A percentile compares a stretch with the other conserved stretches of the same genome.
phyloP scores from a whole-genome alignment of 2,888 invertebrate genomes.

The Drosophila nigricruria region DNA sequence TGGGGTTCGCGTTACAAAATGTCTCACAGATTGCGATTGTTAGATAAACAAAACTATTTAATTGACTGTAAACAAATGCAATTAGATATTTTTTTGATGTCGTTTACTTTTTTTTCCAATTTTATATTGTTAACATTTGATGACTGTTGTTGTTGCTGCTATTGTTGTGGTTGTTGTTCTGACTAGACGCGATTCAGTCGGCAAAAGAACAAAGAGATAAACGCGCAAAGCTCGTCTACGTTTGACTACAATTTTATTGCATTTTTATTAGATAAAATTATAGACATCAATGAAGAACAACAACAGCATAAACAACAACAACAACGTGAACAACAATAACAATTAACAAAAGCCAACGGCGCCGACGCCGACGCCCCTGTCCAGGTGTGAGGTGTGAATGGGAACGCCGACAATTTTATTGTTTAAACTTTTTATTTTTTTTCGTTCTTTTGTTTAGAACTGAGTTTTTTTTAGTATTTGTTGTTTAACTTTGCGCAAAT shows the following conservation, averaged over 20 bases:
- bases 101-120: constrained; percentile 22
- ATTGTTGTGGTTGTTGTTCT: constrained; percentile 7
- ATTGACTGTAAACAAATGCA: constrained; percentile 25
- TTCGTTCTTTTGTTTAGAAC: constrained; percentile 19
- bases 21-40: not conserved
- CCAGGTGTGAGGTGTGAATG: constrained; percentile 46
- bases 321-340: constrained; percentile 22
- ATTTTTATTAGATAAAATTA: constrained; percentile 75
- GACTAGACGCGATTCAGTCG: constrained; percentile 33
- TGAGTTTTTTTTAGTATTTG: constrained; percentile 14
- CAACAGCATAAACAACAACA: constrained; percentile 30
- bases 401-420: constrained; percentile 59
- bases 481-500: constrained; percentile 31
- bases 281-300: constrained; percentile 56
- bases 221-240: constrained; percentile 44
- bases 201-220: constrained; percentile 65
- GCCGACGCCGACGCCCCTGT: constrained; percentile 19
- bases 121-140: constrained; percentile 47
- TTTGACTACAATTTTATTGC: constrained; percentile 62
- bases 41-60: constrained; percentile 6
- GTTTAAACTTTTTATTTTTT: constrained; percentile 31
- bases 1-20: not conserved
- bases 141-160: constrained; percentile 17
- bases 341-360: constrained; percentile 28
- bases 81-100: constrained; percentile 24